Base-by-base conservation (phyloP, 2,113 vertebrate species). In the Thermophis baileyi region DNA sequence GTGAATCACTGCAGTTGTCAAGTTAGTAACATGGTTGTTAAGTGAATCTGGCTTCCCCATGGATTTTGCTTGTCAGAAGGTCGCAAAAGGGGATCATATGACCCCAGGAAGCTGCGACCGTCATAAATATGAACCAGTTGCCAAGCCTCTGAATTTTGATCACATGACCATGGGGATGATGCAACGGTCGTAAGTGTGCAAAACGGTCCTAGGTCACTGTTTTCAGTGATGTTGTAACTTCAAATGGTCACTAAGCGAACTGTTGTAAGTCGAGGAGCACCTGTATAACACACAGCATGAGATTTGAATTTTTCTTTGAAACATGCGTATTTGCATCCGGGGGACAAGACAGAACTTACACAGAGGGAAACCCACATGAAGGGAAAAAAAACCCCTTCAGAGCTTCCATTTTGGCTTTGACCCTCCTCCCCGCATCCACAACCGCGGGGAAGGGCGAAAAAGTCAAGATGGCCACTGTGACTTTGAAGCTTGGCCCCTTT, bases 191-290 rank as follows among this genome's bases (percentile, higher is more conserved):
- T 55, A 55, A 57, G 24, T 10, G 55, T 57, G 55, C 2, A 57
- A 57, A 57, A 27, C 0, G 24, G 60, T 4, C 60, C 12, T 5
- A 63, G 10, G 27, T 30, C 57, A 11, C 25, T 60, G 3, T 60
- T 60, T 10, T 63, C 27, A 63, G 27, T 5, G 60, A n/a, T 5
- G 60, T 14, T 63, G 60, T 14, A 14, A 63, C 1, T n/a, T n/a
- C 0, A 4, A n/a, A 63, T 0, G 11, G 27, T n/a, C 11, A 14
- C 27, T 63, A 63, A 63, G 2, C 0, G 60, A 63, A 63, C 4
- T 0, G 27, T 63, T 10, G 27, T n/a, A 30, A 63, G 30, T 63
- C 10, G 0, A n/a, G 60, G 60, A 63, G 3, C 0, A 0, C 1
- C 3, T 14, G 60, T 51, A 30, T 30, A 16, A 18, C 0, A 1